These are phyloP conservation scores for Druceiella hillmani DNA, from an alignment of 2,888 invertebrate genomes.

Conservation along the genomic window DNA sequence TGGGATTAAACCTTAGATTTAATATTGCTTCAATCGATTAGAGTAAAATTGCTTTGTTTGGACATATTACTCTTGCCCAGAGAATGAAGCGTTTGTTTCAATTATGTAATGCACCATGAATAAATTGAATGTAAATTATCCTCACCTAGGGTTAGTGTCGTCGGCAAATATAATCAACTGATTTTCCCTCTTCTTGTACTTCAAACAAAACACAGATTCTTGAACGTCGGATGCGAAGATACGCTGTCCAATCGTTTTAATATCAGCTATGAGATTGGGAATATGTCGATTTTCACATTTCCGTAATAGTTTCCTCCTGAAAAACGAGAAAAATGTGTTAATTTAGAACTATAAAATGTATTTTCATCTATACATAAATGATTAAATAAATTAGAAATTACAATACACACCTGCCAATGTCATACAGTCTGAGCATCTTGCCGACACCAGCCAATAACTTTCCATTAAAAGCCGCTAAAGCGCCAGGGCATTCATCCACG, in stretches of 20 bases:
- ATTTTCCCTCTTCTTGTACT: slow-evolving; percentile 93
- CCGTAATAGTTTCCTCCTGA: slow-evolving; percentile 78
- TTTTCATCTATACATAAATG: background rate
- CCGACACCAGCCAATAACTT: slow-evolving; percentile 90
- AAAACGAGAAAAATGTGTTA: no score
- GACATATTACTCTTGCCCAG: no score
- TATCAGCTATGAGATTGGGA: slow-evolving; percentile 89
- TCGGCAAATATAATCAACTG: slow-evolving; percentile 98
- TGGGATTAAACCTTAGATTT: no score
- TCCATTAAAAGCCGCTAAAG: slow-evolving; percentile 88
- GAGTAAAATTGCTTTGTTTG: no score
- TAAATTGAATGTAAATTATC: no score
- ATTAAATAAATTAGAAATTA: no score
- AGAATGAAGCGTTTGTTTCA: no score
- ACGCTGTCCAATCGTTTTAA: slow-evolving; percentile 90
- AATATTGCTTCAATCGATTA: no score
- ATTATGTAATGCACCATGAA: no score
- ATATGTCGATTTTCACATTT: slow-evolving; percentile 98
- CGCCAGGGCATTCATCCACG: slow-evolving; percentile 87
- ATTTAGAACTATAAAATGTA: no score
- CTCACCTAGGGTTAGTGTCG: slow-evolving; percentile 85
- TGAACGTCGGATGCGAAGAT: slow-evolving; percentile 95
- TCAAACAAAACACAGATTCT: slow-evolving; percentile 93
- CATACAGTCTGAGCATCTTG: slow-evolving; percentile 86
- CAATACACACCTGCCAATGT: slow-evolving; percentile 73